phyloP scores from a whole-genome alignment of 2,113 vertebrate genomes.

The Rhinolophus sinicus region DNA sequence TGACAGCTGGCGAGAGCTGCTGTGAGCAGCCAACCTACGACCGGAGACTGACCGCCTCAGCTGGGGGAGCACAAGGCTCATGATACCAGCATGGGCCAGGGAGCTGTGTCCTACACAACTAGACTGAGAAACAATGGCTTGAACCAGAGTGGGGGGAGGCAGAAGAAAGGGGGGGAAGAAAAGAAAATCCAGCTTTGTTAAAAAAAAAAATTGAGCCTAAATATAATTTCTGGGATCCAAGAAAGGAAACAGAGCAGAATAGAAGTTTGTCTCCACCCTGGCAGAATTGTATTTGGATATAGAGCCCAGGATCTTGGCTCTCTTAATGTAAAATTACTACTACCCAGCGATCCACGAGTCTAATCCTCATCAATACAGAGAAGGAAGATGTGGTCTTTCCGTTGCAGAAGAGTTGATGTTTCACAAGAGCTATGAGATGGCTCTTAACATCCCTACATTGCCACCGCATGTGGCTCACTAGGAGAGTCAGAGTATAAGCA shows the following conservation, averaged over 20 bases:
- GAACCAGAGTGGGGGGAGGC: no score
- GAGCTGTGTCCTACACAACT: no score
- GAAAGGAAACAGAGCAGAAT: background rate
- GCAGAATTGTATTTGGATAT: slow-evolving; percentile 24
- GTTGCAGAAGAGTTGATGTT: background rate
- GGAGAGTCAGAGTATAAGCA: slow-evolving; percentile 30
- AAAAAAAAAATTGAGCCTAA: background rate
- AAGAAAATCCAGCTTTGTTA: no score
- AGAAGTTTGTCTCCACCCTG: background rate
- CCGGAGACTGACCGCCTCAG: no score
- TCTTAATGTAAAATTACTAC: background rate
- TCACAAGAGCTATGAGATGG: background rate
- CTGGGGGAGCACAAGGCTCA: no score
- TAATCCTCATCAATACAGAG: background rate
- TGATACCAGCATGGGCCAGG: no score
- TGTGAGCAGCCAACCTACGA: no score
- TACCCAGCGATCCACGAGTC: background rate
- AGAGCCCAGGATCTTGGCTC: background rate
- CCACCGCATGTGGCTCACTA: background rate
- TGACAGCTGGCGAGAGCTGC: no score
- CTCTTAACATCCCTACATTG: background rate
- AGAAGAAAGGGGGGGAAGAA: no score
- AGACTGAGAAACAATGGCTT: no score
- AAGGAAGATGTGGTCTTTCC: slow-evolving; percentile 2
- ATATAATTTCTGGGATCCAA: background rate